A percentile compares a stretch with the other conserved stretches of the same genome.
Conservation (phyloP, 2,113 vertebrate genomes). For the Xenopus tropicalis region UCB_Xtro_10.0 CM004443.2:185243501-185244000, state of each 20-base stretch:
- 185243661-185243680: constrained; percentile 41
- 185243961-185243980: constrained; percentile 60
- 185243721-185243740: constrained; percentile 55
- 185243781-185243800: constrained; percentile 46
- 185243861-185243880: constrained; percentile 51
- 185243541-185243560: constrained; percentile 17
- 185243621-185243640: constrained; percentile 26
- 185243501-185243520: constrained; percentile 3
- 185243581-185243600: constrained; percentile 1
- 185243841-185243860: constrained; percentile 63
- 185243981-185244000: constrained; percentile 63
- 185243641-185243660: constrained; percentile 22
- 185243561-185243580: constrained; percentile 8
- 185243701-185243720: constrained; percentile 38
- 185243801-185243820: constrained; percentile 58
- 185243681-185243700: constrained; percentile 34
- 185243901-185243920: constrained; percentile 52
- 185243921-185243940: constrained; percentile 55
- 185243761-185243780: constrained; percentile 54
- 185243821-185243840: constrained; percentile 58
- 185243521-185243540: not conserved
- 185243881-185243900: constrained; percentile 47
- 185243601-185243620: constrained; percentile 10
- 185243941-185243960: constrained; percentile 53
- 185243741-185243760: constrained; percentile 42